Conservation (phyloP, 2,113 vertebrate genomes). For the Callospermophilus lateralis region DNA sequence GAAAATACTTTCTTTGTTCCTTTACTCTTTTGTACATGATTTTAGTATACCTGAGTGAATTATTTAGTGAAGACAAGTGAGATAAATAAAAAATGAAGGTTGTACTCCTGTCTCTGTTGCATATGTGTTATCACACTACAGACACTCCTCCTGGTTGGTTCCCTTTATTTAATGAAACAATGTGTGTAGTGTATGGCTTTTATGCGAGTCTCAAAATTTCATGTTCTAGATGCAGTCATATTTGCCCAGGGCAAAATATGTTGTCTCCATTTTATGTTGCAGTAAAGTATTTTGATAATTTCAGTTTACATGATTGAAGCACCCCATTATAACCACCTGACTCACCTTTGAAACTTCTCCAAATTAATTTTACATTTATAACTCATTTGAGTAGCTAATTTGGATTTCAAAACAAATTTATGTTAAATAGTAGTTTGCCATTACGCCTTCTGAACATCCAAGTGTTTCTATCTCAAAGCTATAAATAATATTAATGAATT, state of each 20-base stretch:
- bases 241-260: neutral
- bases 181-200: neutral
- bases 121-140: rapidly evolving
- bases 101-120: too few relatives aligned
- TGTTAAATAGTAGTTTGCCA: conserved; percentile 59
- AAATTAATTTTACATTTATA: conserved; percentile 61
- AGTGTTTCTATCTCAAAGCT: conserved; percentile 20
- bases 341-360: conserved; percentile 12
- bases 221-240: neutral
- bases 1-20: neutral
- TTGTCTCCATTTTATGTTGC: neutral
- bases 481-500: conserved; percentile 61
- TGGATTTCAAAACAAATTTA: conserved; percentile 63
- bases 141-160: rapidly evolving
- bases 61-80: neutral
- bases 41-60: neutral
- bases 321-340: conserved; percentile 37
- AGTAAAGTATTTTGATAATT: conserved; percentile 34
- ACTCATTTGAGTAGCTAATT: conserved; percentile 44
- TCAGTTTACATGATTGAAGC: conserved; percentile 61
- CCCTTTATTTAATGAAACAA: neutral
- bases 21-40: neutral
- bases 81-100: too few relatives aligned
- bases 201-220: neutral
- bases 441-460: neutral